A percentile compares a stretch with the other conserved stretches of the same genome.
Conservation (phyloP, 2,797 vertebrate species). For the Lithobates pipiens region DNA sequence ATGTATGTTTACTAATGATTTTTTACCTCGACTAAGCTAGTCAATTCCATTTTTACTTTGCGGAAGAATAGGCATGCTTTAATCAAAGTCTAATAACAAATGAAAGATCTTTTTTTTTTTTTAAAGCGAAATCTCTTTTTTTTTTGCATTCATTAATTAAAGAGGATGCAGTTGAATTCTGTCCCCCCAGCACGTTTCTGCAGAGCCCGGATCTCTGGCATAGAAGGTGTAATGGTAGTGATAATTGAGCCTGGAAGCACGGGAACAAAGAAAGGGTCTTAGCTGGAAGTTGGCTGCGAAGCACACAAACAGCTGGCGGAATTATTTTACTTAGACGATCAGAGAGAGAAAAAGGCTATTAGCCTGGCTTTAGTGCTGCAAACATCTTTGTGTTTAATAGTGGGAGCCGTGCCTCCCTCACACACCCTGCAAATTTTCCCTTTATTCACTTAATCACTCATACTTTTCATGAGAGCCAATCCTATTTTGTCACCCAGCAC, state of each 20-base stretch:
- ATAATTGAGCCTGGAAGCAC: constrained; percentile 21
- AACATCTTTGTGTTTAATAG: constrained; percentile 72
- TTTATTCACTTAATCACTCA: constrained; percentile 82
- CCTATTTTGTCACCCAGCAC: constrained; percentile 79
- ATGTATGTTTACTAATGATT: too few species aligned
- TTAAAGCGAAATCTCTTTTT: neutral
- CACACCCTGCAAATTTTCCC: constrained; percentile 71
- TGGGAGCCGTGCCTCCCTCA: constrained; percentile 74
- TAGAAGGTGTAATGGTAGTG: constrained; percentile 34
- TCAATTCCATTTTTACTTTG: too few species aligned
- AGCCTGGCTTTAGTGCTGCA: constrained; percentile 67
- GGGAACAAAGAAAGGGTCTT: constrained; percentile 19
- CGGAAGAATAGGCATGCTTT: too few species aligned
- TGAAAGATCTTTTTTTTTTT: too few species aligned
- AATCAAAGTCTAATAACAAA: too few species aligned
- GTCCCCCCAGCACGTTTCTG: constrained; percentile 6
- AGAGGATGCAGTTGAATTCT: constrained; percentile 9
- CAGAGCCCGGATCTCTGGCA: constrained; percentile 1
- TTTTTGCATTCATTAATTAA: constrained; percentile 9
- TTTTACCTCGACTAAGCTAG: too few species aligned
- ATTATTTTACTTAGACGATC: constrained; percentile 67
- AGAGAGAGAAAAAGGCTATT: constrained; percentile 66
- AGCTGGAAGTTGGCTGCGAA: constrained; percentile 65
- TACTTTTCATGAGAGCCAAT: constrained; percentile 76
- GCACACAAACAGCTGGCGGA: constrained; percentile 65